Base-by-base conservation (phyloP, 35 echinoderm and acorn worm genomes). In the Lytechinus pictus region DNA sequence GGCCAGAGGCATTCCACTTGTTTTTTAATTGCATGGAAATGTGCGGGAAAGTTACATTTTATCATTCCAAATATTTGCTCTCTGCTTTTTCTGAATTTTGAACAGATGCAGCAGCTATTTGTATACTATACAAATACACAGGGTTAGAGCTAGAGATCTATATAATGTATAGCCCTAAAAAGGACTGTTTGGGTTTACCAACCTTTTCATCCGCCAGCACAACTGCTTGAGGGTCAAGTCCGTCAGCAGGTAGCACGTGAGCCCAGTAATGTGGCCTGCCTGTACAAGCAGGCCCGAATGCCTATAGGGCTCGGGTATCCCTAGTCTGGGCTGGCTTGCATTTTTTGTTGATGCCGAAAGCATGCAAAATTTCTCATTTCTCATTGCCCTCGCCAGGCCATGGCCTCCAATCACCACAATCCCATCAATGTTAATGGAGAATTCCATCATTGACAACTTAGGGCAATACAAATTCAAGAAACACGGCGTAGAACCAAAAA, bases 171-270 rank as follows among this genome's bases (percentile, higher is more conserved):
- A 91, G 89, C 89, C 89, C 89, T 91, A 91, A 91, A 91, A 91
- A 91, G 89, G 89, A 91, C 89, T 91, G 89, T 90, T 90, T 90
- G 88, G 88, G 88, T 90, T 90, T 12, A 90, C 88, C 88, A 90
- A 90, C 88, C 88, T 11, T 90, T 13, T 90, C 88, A 90, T 90
- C 28, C 88, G 11, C 88, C 88, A 11, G 28, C 88, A 90, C 88
- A 90, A 90, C 88, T 90, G 11, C 88, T 90, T 90, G 88, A 90
- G 88, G 9, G 88, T 90, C 11, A 90, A 90, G 28, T 90, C 88
- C 11, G 88, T 90, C 9, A 90, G 88, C 88, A 90, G 88, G 88
- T 90, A 90, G 88, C 88, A 13, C 28, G 11, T 90, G 28, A 90
- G 88, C 11, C 88, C 88, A 12, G 11, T 90, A 13, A 90, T 90